Evolutionary conservation across 2,797 vertebrate species (phyloP), one percentile per base, ranked within the genome.

Genomic region (Hephaestus fuliginosus): DNA sequence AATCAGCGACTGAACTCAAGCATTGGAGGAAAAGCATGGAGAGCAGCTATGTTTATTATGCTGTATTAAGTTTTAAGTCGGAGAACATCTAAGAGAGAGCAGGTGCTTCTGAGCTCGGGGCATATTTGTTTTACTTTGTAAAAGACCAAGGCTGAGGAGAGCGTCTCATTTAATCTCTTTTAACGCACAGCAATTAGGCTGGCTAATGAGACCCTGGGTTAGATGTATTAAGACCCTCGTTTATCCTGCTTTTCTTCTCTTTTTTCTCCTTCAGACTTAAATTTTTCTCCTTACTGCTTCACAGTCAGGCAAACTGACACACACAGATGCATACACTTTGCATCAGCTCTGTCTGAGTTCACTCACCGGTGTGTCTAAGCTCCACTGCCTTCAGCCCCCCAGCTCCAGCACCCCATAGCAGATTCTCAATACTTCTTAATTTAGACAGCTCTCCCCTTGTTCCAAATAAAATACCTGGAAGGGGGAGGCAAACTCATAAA

Each of bases 21-120:
- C 82, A 57, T 56, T 58, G 53, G 66, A 89, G 88, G 71, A 76
- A 79, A 28, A 74, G 73, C 85, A 78, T 22, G 70, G 73, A 78
- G 82, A 87, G 81, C 72, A 73, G 52, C 76, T 81, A 60, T 96
- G 94, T 95, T 95, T 95, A 94, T 94, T 95, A 92, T 94, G 81
- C 78, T 74, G 88, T 82, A 91, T 90, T 90, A 88, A 56, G 89
- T 91, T 90, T 82, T 81, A 36, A 84, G 78, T 83, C 62, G 39
- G 25, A 88, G 74, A 79, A 82, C 84, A 92, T 93, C 82, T 86
- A 81, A 89, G 86, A 84, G 58, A 7, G 46, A 91, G 83, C 93
- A 95, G 93, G 94, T 95, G 91, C 89, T 91, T 90, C 82, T 89
- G 85, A 90, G 85, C 83, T 80, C 25, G 49, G 65, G 75, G 77